Evolutionary conservation across 1,140 invertebrate genomes (phyloP), one percentile per base, ranked within the genome.

Genomic region (Cherax quadricarinatus): DNA sequence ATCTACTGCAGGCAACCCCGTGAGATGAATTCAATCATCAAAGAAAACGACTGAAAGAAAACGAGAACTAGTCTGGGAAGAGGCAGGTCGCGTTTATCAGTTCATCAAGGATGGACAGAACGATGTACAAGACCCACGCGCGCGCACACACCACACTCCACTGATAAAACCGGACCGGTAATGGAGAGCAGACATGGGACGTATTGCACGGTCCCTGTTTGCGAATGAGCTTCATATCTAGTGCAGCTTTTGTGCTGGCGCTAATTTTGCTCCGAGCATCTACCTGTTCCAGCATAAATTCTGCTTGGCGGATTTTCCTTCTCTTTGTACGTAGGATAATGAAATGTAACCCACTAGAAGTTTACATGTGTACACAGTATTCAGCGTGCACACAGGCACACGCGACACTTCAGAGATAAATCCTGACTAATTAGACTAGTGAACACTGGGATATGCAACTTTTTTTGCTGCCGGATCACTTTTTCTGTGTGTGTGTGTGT

Each of bases 1-100:
- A 41, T 49, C 6, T 86, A 75, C 49, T 62, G 82, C 21, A 21
- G 80, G 88, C 88, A 89, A 89, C 88, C 88, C 88, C 18, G 88
- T 80, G 62, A 51, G 60, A 75, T 24, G 62, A 81, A 89, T 84
- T 89, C 88, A 80, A 89, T 89, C 88, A 75, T 83, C 88, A 89
- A 84, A 89, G 88, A 89, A 89, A 89, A 89, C 81, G 88, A 41
- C 57, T 89, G 80, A 89, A 89, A 89, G 88, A 89, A 83, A 89
- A 83, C 88, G 88, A 73, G 88, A 89, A 84, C 80, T 82, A 51
- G 60, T 53, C 41, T n/a, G 81, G 70, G 80, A 66, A 18, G 81
- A 84, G 80, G 49, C 80, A 75, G 81, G 79, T 73, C 24, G 80
- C 81, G 88, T 89, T 89, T 89, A 89, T 89, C 88, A 89, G 88